Percentiles rank a stretch among this genome's conserved stretches.
These are phyloP conservation scores for Calyptommatus sinebrachiatus DNA, from an alignment of 2,113 vertebrate genomes.

Conservation along the genomic window DNA sequence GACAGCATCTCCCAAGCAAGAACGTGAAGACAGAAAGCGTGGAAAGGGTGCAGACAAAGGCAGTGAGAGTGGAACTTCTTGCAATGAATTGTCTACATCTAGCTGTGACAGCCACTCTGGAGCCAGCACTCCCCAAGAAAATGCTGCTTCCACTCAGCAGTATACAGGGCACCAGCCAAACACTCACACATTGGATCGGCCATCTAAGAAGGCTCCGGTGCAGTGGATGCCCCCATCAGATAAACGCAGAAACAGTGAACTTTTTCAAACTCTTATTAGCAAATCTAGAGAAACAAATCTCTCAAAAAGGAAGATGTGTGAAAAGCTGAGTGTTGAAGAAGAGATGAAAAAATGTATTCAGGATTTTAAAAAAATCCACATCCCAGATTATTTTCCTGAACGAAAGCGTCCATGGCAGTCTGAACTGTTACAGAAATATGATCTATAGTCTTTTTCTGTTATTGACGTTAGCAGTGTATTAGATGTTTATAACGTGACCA, in stretches of 20 bases:
- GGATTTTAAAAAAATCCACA: constrained; percentile 89
- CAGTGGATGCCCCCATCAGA: constrained; percentile 85
- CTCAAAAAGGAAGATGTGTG: constrained; percentile 83
- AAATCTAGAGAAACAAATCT: constrained; percentile 82
- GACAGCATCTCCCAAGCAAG: constrained; percentile 77
- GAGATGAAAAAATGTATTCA: constrained; percentile 91
- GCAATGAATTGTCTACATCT: constrained; percentile 85
- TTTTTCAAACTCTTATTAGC: constrained; percentile 88
- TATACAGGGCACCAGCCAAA: constrained; percentile 78
- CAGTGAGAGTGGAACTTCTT: constrained; percentile 86
- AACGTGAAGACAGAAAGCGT: constrained; percentile 76
- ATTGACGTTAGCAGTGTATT: constrained; percentile 36
- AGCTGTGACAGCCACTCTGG: constrained; percentile 89
- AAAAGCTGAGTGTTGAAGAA: constrained; percentile 84
- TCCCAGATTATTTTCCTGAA: constrained; percentile 86
- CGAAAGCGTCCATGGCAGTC: constrained; percentile 88
- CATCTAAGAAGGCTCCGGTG: constrained; percentile 79
- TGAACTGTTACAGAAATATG: constrained; percentile 88
- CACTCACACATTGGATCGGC: constrained; percentile 84
- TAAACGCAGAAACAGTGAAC: constrained; percentile 90
- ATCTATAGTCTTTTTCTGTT: constrained; percentile 71
- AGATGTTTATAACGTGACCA: constrained; percentile 61
- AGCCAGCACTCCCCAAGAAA: constrained; percentile 82
- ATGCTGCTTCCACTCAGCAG: constrained; percentile 67
- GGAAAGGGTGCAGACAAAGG: constrained; percentile 83